Base-by-base conservation (phyloP, 2,113 vertebrate species). In the Antennarius striatus region DNA sequence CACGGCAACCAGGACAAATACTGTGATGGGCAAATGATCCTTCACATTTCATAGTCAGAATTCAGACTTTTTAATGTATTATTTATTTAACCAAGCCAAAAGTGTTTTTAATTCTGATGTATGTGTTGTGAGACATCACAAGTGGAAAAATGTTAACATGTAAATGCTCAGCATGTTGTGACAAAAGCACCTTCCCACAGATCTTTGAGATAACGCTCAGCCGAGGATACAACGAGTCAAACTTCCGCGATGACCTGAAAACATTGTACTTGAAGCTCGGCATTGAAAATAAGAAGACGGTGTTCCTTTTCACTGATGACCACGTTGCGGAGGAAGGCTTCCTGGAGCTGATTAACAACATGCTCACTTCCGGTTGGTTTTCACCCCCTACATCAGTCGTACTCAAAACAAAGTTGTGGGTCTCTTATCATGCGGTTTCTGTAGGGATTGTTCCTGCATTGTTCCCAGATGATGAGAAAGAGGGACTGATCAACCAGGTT, bases 291-390 rank as follows among this genome's bases (percentile, higher is more conserved):
- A 98, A 94, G 82, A 83, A 79, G 56, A 91, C 77, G 2, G 94
- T 98, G 49, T 98, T 99, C 87, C 89, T 99, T 73, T 98, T 99
- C 64, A 97, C 96, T 0, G 98, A 98, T 3, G 93, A 92, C 0
- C 96, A 98, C 0, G 95, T 98, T 79, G 95, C 92, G 0, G 94
- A 99, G 68, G 98, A 99, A 85, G 94, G 96, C 47, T 99, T 99
- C 75, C 87, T 99, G 90, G 98, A 99, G 72, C 96, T 98, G 59
- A 93, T 99, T 82, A 99, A 99, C 87, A 99, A 98, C 88, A 98
- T 99, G 96, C 89, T 99, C 73, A 99, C 96, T 22, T 98, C 96
- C 92, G 97, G 97, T 99, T 55, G 10, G 52, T 58, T 62, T 0
- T 12, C 28, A 12, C 11, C 9, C 56, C 29, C 10, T 29, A 1